Evolutionary conservation across 1,140 invertebrate genomes (phyloP).

Genomic region (Oppia nitens): DNA sequence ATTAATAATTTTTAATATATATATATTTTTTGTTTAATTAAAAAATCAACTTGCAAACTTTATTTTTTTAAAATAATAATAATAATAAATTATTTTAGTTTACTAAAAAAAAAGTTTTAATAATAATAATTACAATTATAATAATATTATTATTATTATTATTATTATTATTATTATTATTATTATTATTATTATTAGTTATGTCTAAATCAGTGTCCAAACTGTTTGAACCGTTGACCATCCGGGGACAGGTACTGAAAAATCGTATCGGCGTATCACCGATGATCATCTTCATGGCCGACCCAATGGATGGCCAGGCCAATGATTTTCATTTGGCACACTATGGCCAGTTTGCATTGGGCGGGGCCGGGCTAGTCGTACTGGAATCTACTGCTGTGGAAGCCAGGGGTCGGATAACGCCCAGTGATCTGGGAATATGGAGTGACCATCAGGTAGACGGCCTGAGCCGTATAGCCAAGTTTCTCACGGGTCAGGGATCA

Average conservation of each 20-base stretch:
- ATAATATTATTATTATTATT: too few species aligned
- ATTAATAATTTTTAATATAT: too few species aligned
- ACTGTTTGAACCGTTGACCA: not conserved
- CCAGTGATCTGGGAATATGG: not conserved
- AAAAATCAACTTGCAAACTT: too few species aligned
- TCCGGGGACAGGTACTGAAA: not conserved
- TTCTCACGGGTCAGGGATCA: not conserved
- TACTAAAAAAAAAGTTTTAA: too few species aligned
- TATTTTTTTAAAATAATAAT: too few species aligned
- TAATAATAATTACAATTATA: too few species aligned
- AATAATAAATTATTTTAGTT: too few species aligned
- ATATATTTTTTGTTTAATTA: too few species aligned
- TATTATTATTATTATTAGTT: too few species aligned
- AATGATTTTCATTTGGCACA: not conserved
- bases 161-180: too few species aligned
- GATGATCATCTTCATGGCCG: not conserved
- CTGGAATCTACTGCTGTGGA: slow-evolving; percentile 1
- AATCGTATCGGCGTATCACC: slow-evolving; percentile 1
- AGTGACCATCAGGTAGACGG: not conserved
- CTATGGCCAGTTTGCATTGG: not conserved
- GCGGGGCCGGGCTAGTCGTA: not conserved
- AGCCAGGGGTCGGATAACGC: not conserved
- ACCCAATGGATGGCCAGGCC: not conserved
- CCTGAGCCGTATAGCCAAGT: not conserved
- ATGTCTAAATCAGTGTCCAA: too few species aligned